Evolutionary conservation across 2,888 invertebrate genomes (phyloP), one percentile per base, ranked within the genome.

Genomic region (Cosmopolites sordidus): DNA sequence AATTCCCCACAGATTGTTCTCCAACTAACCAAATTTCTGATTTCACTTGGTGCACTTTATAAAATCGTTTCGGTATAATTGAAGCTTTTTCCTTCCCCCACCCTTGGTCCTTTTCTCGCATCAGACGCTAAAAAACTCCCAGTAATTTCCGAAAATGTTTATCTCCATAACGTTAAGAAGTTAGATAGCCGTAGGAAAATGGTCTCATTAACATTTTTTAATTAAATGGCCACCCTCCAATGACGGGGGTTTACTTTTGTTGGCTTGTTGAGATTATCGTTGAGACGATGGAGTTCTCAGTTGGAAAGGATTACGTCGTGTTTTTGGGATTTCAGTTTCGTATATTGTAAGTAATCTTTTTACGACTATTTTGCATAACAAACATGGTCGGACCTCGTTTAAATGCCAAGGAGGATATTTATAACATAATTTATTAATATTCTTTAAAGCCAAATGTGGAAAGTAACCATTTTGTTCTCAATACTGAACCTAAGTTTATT

Each of bases 121-220:
- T 12, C 12, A 12, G 51, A 55, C 55, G 29, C 43, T 48, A 48
- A 55, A 55, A 55, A 55, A 55, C 43, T 55, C 42, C 39, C 14
- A 16, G 50, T 51, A 55, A 55, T 55, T 55, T 55, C 54, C 51
- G 46, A 55, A 55, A 52, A 48, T 55, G 55, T 55, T 55, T 55
- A 55, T 51, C 55, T 47, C 53, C n/a, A 8, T 16, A 41, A 48
- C 33, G 41, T 27, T 38, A 11, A 43, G 43, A 43, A 43, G 49
- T 43, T 27, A 37, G 42, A 43, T 43, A 1, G 49, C 43, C 43
- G 16, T 29, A 29, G 37, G 45, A 41, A 33, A 37, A 45, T 38
- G 42, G 41, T 30, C 53, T 50, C 50, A 56, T 56, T 56, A 56
- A 45, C 56, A 56, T 56, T 56, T 56, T 56, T 56, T 56, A 56